Base-by-base conservation (phyloP, 2,888 invertebrate species). In the Melangyna quadrimaculata region DNA sequence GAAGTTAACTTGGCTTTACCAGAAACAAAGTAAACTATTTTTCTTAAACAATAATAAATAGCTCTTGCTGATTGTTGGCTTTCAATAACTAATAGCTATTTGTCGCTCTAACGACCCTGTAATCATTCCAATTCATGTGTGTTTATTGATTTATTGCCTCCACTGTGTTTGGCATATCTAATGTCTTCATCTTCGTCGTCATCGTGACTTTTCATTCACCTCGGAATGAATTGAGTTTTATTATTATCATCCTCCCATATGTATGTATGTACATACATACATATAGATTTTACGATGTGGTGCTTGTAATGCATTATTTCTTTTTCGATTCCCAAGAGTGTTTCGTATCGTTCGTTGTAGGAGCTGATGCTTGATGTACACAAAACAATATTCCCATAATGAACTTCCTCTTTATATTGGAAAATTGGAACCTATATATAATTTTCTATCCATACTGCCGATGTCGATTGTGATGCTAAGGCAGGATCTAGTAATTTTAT, bases 401-500 rank as follows among this genome's bases (percentile, higher is more conserved):
- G 67, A 67, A 67, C 48, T 51, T 67, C 67, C 48, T 51, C 32
- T 67, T 67, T 24, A 14, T 65, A 53, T 29, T n/a, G n/a, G n/a
- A n/a, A n/a, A n/a, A 51, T 43, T 63, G 65, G 17, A 65, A 43
- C 17, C 22, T 24, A n/a, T 63, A 29, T 32, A 24, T n/a, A 35
- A 67, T 43, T 67, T 48, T 35, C n/a, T 17, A 51, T 67, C 32
- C 22, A 65, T 59, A 10, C 0, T 37, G 17, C 32, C 32, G 14
- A 12, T 22, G 57, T 7, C 57, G 22, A 35, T 35, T 35, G 35
- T 29, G 53, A 24, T 29, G 55, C 9, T 29, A 35, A 35, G 14
- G 57, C 51, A 82, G 82, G 78, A 78, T 78, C 72, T 53, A 35
- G 51, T 51, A 69, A 82, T 78, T 82, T 78, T 82, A 73, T 70